phyloP scores from a whole-genome alignment of 2,113 vertebrate species.

The Leptocoma aspasia region DNA sequence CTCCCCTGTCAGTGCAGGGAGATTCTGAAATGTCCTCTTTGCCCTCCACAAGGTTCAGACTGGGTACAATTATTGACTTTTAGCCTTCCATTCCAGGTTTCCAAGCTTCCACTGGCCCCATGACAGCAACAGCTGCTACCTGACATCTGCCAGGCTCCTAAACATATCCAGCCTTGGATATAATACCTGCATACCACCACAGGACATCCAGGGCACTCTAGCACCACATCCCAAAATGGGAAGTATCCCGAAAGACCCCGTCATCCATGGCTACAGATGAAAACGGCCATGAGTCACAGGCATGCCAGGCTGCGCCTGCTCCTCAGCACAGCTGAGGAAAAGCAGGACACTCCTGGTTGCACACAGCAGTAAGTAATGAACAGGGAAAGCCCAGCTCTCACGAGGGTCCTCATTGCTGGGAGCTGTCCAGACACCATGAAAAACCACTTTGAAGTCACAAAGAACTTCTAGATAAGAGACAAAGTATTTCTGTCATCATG shows the following conservation, averaged over 20 bases:
- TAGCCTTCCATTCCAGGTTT: neutral
- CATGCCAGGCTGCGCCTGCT: neutral
- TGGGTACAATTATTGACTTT: neutral
- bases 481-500: neutral
- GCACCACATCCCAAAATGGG: fast-evolving
- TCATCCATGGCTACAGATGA: too few relatives aligned
- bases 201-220: neutral
- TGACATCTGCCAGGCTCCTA: neutral
- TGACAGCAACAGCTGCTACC: neutral
- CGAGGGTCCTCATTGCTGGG: neutral
- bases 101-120: neutral
- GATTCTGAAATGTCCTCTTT: neutral
- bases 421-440: neutral
- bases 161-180: neutral
- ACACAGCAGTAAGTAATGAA: neutral
- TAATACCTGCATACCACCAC: neutral
- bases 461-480: neutral
- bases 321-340: neutral
- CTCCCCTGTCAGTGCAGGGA: fast-evolving
- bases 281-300: neutral
- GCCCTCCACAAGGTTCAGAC: neutral
- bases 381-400: neutral
- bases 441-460: neutral
- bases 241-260: neutral
- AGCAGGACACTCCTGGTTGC: neutral